A percentile compares a stretch with the other conserved stretches of the same genome.
Conservation (phyloP, 2,797 vertebrate species). For the Nannoperca australis region DNA sequence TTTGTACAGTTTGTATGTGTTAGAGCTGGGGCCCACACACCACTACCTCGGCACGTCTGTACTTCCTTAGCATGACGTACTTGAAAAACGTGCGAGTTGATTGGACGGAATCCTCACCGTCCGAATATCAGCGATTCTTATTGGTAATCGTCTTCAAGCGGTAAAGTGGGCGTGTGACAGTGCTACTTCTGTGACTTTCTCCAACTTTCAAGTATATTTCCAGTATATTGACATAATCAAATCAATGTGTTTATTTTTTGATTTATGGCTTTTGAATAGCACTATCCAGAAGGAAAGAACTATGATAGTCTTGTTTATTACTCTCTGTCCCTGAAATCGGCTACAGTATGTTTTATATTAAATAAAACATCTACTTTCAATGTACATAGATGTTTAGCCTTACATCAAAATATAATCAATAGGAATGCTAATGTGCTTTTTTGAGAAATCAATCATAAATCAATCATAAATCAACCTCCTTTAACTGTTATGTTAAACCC, state of each 20-base stretch:
- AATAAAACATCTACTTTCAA: not conserved
- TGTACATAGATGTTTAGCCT: not conserved
- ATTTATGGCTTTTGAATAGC: not conserved
- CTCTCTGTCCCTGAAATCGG: not conserved
- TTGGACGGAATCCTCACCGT: slow-evolving; percentile 45
- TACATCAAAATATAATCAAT: not conserved
- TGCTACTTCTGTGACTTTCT: not conserved
- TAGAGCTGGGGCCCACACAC: slow-evolving; percentile 35
- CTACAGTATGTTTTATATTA: not conserved
- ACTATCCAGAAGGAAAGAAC: not conserved
- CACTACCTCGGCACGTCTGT: not conserved
- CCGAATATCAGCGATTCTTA: slow-evolving; percentile 5
- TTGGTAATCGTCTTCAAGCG: slow-evolving; percentile 39
- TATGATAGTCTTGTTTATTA: not conserved
- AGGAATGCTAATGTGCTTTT: not conserved
- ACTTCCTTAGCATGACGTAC: slow-evolving; percentile 73
- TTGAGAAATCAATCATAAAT: not conserved
- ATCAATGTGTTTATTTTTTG: not conserved
- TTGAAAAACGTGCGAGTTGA: slow-evolving; percentile 50
- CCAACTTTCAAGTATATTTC: too few species aligned
- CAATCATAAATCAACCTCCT: too few species aligned
- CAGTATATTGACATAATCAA: not conserved
- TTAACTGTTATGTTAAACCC: not conserved
- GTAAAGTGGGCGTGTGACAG: not conserved
- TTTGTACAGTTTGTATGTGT: slow-evolving; percentile 5